These are phyloP conservation scores for Pogonomyrmex barbatus DNA, from an alignment of 1,140 invertebrate species.

Conservation along the genomic window DNA sequence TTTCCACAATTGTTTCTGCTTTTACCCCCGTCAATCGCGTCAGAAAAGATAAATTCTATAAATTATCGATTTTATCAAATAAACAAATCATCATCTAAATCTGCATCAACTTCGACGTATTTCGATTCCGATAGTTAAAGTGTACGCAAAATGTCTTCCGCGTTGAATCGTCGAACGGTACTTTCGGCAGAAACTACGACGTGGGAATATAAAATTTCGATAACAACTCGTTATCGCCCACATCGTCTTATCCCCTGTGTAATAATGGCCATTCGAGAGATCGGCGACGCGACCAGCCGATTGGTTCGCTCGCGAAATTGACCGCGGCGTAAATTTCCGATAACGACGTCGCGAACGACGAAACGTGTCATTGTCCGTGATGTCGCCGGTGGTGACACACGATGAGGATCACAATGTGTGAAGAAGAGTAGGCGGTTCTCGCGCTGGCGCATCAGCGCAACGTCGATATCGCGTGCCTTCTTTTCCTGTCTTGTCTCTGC, in stretches of 20 bases:
- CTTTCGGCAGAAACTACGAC: neutral
- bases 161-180: neutral
- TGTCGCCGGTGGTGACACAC: slow-evolving; percentile 26
- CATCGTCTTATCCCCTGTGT: neutral
- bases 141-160: neutral
- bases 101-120: neutral
- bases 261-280: slow-evolving; percentile 1
- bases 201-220: slow-evolving; percentile 34
- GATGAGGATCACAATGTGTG: slow-evolving; percentile 48
- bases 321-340: slow-evolving; percentile 22
- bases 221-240: neutral
- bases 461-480: slow-evolving; percentile 70
- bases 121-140: neutral
- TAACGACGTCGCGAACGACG: slow-evolving; percentile 48
- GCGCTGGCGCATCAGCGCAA: slow-evolving; percentile 79
- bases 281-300: slow-evolving; percentile 12
- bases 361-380: slow-evolving; percentile 54
- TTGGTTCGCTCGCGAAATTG: neutral
- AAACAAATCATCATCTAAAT: neutral
- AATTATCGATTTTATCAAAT: slow-evolving; percentile 5
- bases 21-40: neutral
- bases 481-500: slow-evolving; percentile 80
- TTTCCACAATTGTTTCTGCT: neutral
- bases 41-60: neutral
- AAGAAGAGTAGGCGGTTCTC: slow-evolving; percentile 79